A percentile compares a stretch with the other conserved stretches of the same genome.
These are phyloP conservation scores for Sanderia malayensis DNA, from an alignment of 30 jellyfish, hydroid and myxozoan species.

Conservation along the genomic window DNA sequence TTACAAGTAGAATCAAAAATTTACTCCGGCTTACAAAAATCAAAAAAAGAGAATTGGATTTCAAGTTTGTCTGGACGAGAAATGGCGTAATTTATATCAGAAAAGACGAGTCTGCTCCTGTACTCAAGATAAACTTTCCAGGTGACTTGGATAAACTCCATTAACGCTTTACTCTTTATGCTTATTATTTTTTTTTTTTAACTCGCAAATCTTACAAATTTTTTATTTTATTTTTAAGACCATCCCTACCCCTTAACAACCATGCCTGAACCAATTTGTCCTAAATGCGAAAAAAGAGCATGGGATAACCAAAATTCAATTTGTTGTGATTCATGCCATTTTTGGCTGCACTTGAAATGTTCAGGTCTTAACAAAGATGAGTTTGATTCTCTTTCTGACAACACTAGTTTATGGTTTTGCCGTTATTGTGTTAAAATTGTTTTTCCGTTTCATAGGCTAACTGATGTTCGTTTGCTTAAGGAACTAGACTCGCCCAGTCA, in stretches of 20 bases:
- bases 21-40: neutral
- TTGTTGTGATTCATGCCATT: conserved; percentile 1
- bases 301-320: neutral
- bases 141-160: too few species aligned
- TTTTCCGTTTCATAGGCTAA: neutral
- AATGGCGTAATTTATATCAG: neutral
- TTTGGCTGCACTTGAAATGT: neutral
- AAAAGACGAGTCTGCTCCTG: too few species aligned
- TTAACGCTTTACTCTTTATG: too few species aligned
- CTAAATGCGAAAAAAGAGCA: neutral
- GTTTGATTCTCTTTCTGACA: neutral
- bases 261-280: neutral
- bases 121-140: too few species aligned
- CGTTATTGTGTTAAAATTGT: neutral
- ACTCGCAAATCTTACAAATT: too few species aligned
- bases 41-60: neutral
- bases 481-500: neutral
- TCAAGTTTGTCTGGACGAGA: neutral
- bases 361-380: neutral
- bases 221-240: too few species aligned
- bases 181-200: too few species aligned
- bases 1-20: neutral
- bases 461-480: neutral
- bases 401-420: conserved; percentile 1
- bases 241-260: neutral